phyloP scores from a whole-genome alignment of 2,113 vertebrate species.

The Lophura nycthemera region DNA sequence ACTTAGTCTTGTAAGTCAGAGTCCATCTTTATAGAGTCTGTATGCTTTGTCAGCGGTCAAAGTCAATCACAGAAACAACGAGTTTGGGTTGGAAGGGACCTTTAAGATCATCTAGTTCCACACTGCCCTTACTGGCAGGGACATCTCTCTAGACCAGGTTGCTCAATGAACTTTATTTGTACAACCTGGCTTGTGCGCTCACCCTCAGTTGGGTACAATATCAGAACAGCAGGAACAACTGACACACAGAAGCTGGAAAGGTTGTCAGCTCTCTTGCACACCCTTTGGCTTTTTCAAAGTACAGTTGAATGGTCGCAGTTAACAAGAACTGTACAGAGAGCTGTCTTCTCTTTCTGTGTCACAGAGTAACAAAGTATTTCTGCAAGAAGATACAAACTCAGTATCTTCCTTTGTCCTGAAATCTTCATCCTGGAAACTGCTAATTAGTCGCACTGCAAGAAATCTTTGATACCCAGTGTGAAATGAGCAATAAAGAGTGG shows the following conservation, averaged over 20 bases:
- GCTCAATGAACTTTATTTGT: neutral
- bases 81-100: too few species aligned
- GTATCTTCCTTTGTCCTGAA: neutral
- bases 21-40: neutral
- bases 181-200: too few species aligned
- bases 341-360: neutral
- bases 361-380: neutral
- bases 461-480: neutral
- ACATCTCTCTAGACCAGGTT: too few species aligned
- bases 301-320: neutral
- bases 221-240: neutral
- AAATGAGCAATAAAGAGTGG: neutral
- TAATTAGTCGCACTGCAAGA: neutral
- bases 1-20: neutral
- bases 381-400: neutral
- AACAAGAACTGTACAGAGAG: neutral
- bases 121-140: too few species aligned
- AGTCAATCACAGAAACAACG: neutral
- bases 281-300: neutral
- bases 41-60: neutral
- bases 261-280: neutral
- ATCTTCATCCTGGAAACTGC: neutral
- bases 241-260: neutral
- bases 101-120: too few species aligned
- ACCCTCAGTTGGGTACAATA: neutral